Evolutionary conservation across 2,113 vertebrate species (phyloP).

Genomic region (Entelurus aequoreus): DNA sequence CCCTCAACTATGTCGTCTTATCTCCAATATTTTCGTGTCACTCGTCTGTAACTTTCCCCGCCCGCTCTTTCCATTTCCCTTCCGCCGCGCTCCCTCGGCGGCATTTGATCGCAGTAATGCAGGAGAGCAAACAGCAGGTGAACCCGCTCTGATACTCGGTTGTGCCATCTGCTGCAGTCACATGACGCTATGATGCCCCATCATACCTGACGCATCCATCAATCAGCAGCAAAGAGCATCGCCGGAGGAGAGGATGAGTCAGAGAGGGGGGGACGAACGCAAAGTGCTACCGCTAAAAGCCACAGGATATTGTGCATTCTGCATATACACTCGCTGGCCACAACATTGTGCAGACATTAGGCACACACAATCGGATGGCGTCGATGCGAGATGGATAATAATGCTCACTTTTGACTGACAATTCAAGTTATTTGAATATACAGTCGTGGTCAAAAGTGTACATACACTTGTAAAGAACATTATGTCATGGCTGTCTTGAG

Average conservation of each 20-base stretch:
- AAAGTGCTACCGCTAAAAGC: neutral
- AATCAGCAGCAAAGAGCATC: constrained; percentile 73
- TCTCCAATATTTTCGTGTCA: constrained; percentile 26
- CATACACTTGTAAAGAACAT: too few species aligned
- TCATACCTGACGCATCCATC: constrained; percentile 94
- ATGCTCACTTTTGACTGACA: too few species aligned
- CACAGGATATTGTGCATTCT: neutral
- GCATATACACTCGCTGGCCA: neutral
- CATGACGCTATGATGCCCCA: constrained; percentile 81
- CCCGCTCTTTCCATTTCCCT: constrained; percentile 22
- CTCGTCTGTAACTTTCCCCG: constrained; percentile 11
- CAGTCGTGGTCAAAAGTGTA: too few species aligned
- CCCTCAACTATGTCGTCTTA: constrained; percentile 17
- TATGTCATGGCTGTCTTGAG: too few species aligned
- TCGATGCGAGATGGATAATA: too few species aligned
- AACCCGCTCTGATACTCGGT: constrained; percentile 72
- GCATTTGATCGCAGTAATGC: constrained; percentile 69
- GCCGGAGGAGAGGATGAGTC: neutral
- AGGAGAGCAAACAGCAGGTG: constrained; percentile 87
- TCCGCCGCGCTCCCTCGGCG: constrained; percentile 65
- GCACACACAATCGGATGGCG: neutral
- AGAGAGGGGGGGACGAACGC: neutral
- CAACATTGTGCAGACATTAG: neutral
- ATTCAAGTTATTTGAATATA: too few species aligned
- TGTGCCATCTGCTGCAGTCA: constrained; percentile 87